Evolutionary conservation across 2,888 invertebrate genomes (phyloP).

Genomic region (Chorisops tibialis): DNA sequence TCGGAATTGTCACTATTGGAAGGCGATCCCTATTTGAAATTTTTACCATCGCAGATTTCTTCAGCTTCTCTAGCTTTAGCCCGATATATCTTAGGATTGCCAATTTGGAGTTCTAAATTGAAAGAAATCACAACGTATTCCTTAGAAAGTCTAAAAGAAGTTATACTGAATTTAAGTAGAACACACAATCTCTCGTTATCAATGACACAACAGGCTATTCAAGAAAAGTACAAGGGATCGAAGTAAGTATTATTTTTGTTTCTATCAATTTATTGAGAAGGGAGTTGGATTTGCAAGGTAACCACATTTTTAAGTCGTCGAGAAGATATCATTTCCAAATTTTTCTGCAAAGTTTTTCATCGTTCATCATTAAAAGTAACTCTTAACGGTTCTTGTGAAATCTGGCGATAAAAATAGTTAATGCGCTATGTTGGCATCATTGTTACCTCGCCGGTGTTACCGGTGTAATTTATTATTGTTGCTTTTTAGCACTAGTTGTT

Average conservation of each 20-base stretch:
- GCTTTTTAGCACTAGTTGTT: too few species aligned
- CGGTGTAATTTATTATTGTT: too few species aligned
- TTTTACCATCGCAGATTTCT: conserved; percentile 77
- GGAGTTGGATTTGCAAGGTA: not conserved
- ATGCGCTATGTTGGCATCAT: too few species aligned
- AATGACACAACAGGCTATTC: conserved; percentile 77
- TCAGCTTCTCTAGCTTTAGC: conserved; percentile 78
- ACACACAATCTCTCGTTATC: conserved; percentile 66
- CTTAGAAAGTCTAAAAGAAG: conserved; percentile 62
- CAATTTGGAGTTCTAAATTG: conserved; percentile 67
- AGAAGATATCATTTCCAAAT: not conserved
- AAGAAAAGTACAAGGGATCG: conserved; percentile 80
- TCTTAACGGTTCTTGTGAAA: too few species aligned
- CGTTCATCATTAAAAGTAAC: too few species aligned
- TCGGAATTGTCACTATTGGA: conserved; percentile 82
- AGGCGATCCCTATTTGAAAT: conserved; percentile 80
- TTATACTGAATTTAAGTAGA: conserved; percentile 65
- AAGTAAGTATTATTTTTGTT: conserved; percentile 57
- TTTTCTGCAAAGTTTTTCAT: not conserved
- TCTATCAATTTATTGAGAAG: not conserved
- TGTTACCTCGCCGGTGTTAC: too few species aligned
- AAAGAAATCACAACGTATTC: conserved; percentile 66
- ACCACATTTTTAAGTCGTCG: not conserved
- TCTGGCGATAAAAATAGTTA: too few species aligned
- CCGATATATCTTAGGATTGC: conserved; percentile 61